Percentiles rank a stretch among this genome's conserved stretches.
phyloP scores from a whole-genome alignment of 2,888 invertebrate species.

The Metacarcinus magister region DNA sequence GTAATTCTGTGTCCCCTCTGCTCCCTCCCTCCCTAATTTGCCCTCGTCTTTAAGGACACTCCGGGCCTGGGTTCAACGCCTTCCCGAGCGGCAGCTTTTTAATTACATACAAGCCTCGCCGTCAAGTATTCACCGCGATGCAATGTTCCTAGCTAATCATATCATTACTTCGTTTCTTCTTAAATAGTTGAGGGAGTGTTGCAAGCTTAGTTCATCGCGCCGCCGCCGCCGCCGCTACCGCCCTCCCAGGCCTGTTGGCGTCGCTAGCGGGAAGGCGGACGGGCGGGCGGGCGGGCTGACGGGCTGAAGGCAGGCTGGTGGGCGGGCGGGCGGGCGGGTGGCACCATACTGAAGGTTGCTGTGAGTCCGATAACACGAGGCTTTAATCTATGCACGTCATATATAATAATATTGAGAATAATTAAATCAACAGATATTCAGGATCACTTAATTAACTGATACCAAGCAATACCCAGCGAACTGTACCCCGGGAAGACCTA shows the following conservation, averaged over 20 bases:
- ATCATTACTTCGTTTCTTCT: slow-evolving; percentile 11
- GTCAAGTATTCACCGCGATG: neutral
- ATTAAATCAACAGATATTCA: neutral
- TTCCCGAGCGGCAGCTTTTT: neutral
- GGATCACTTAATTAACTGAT: neutral
- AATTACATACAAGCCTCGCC: neutral
- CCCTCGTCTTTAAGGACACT: neutral
- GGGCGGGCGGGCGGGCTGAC: too few relatives aligned
- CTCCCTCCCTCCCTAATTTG: neutral
- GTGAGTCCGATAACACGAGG: neutral
- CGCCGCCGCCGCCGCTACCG: neutral
- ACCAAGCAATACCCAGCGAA: neutral
- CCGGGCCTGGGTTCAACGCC: neutral
- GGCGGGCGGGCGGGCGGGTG: too few relatives aligned
- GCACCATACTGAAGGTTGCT: neutral
- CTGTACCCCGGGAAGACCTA: neutral
- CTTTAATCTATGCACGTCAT: neutral
- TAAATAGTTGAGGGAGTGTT: neutral
- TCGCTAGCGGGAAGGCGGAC: too few relatives aligned
- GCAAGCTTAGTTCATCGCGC: neutral
- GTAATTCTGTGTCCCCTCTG: neutral
- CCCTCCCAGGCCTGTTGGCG: too few relatives aligned
- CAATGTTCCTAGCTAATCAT: neutral
- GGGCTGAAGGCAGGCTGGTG: too few relatives aligned
- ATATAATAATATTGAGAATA: neutral